A percentile compares a stretch with the other conserved stretches of the same genome.
phyloP scores from a whole-genome alignment of 2,797 vertebrate species.

The Falco concolor region DNA sequence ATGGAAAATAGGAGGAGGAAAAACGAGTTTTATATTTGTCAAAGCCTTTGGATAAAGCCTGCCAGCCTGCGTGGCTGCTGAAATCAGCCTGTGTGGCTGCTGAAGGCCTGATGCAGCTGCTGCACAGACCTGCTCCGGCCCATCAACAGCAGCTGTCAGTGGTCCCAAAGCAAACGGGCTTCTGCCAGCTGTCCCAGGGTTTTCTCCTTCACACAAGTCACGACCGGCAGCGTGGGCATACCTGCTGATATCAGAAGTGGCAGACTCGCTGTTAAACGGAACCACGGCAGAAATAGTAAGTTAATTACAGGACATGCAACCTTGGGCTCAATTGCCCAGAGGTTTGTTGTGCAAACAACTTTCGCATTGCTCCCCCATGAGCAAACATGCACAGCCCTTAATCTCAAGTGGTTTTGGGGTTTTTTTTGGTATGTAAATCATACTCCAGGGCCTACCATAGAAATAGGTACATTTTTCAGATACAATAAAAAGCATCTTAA shows the following conservation, averaged over 20 bases:
- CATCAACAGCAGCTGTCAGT: background rate
- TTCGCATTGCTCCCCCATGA: background rate
- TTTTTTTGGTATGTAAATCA: background rate
- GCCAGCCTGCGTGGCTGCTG: background rate
- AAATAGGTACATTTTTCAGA: background rate
- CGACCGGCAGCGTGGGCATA: background rate
- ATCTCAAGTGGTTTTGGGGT: background rate
- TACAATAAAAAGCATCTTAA: background rate
- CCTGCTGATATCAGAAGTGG: background rate
- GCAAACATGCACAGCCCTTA: background rate
- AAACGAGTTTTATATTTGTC: background rate
- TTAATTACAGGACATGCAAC: background rate
- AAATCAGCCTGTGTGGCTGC: background rate
- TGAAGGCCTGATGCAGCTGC: fast-evolving
- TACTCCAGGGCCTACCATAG: background rate
- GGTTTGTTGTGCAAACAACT: background rate
- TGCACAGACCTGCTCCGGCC: background rate
- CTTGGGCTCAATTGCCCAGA: background rate
- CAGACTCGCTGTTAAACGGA: background rate
- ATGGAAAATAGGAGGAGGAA: background rate
- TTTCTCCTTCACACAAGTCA: background rate
- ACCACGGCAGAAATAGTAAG: background rate
- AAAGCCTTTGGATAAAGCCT: constrained; percentile 18
- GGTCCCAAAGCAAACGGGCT: fast-evolving
- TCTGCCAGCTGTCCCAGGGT: background rate